Evolutionary conservation across 2,888 invertebrate genomes (phyloP), one percentile per base, ranked within the genome.

Genomic region (Volucella inflata): DNA sequence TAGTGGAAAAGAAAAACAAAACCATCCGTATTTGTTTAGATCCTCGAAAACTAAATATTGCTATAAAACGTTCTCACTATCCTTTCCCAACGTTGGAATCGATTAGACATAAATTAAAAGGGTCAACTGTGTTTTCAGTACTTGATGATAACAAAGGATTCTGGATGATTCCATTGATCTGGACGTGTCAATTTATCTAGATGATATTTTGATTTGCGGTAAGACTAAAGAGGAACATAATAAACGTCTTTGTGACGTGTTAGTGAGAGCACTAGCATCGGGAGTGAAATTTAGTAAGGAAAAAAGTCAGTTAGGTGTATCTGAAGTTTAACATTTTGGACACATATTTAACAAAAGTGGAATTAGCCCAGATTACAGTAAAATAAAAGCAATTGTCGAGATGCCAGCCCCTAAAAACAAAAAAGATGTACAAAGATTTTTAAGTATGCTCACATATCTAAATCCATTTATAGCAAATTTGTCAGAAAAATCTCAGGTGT

Each of bases 101-200:
- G 16, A 64, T 55, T 12, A 70, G 50, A 21, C 36, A 57, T 16
- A 12, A 65, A 55, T 48, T 87, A 40, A 74, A 38, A 70, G 79
- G 65, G 10, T 51, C 76, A 12, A 78, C 70, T 38, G 16, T 67
- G 16, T 87, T 70, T 55, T 62, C 55, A 8, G 60, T 70, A 12
- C 46, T 87, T n/a, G 81, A 87, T 50, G 80, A 76, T 11, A 79
- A 57, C 60, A 64, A 50, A 10, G 81, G 87, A 68, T 68, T 83
- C 60, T 88, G 87, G 76, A 87, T 87, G 81, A 72, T 87, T 4
- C 78, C 75, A 8, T 64, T n/a, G 75, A 77, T 42, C 17, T 76
- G 12, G 76, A 57, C n/a, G n/a, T 12, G 36, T 50, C 16, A 9
- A 44, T 68, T 53, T 68, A 68, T 53, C 12, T 53, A 21, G 67